Evolutionary conservation across 2,797 vertebrate genomes (phyloP), one percentile per base, ranked within the genome.

Genomic region (Paguma larvata): DNA sequence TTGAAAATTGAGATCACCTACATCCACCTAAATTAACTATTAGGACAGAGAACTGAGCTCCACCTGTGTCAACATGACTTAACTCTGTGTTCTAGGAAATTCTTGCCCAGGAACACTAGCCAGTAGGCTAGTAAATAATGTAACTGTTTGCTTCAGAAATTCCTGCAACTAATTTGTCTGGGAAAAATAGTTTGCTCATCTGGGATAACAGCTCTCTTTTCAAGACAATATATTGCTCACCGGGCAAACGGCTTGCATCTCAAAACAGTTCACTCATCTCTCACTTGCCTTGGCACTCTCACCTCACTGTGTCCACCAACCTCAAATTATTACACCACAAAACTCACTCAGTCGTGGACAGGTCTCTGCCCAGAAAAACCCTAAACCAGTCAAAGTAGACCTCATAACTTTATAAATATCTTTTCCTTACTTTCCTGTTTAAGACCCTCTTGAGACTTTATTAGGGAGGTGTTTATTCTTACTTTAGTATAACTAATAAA

Each of bases 121-220:
- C 12, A 30, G 23, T n/a, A 82, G 62, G 67, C 63, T 46, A 56
- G 84, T 87, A 97, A 88, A 82, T 85, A 95, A 77, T 48, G 5
- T 46, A 88, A 84, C 27, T 38, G 32, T 73, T 91, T 87, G 23
- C 67, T 87, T 97, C 30, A 73, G 38, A 97, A 96, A 91, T 72
- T 73, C 2, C 59, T 91, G 32, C 51, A 97, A 88, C 41, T 44
- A 77, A 88, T 94, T 80, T 88, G 19, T 96, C 85, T 72, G 38
- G 48, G 25, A 80, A 85, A 94, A 91, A 75, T 19, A 70, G n/a
- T 91, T 91, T 85, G 25, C 25, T 90, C 38, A 90, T 53, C n/a
- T 96, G 65, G 11, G 59, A 72, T 80, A 94, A 86, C 30, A 95
- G 3, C 4, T 53, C 10, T 63, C 62, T 75, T 80, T 95, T 87